Evolutionary conservation across 2,113 vertebrate genomes (phyloP).

Genomic region (Eudorcas thomsonii): DNA sequence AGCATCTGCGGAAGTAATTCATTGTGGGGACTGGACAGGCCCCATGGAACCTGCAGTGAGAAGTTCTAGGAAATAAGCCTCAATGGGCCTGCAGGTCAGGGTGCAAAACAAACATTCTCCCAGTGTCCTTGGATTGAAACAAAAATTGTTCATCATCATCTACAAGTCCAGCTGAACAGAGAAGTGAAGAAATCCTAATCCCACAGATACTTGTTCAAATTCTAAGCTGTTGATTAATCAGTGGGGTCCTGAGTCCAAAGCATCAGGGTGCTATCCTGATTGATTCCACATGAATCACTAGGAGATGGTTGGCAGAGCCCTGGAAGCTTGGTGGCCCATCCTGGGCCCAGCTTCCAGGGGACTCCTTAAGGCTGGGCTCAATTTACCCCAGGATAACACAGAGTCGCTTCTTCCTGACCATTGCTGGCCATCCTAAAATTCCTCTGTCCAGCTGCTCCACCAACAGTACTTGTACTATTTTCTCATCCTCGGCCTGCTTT

Average conservation of each 20-base stretch:
- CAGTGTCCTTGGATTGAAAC: conserved; percentile 67
- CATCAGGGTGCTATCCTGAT: not conserved
- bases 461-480: not conserved
- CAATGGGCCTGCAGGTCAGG: not conserved
- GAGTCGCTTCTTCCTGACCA: not conserved
- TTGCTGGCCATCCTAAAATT: not conserved
- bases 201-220: not conserved
- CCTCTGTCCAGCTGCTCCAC: not conserved
- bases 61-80: conserved; percentile 34
- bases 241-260: accelerated
- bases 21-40: conserved; percentile 61
- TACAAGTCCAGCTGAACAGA: not conserved
- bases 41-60: not conserved
- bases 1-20: conserved; percentile 73
- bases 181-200: not conserved
- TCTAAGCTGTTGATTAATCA: not conserved
- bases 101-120: conserved; percentile 66
- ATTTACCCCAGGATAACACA: not conserved
- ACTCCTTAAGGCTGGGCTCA: not conserved
- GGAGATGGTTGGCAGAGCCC: not conserved
- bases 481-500: not conserved
- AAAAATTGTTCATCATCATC: conserved; percentile 60
- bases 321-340: not conserved
- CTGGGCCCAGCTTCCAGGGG: not conserved
- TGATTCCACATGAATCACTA: not conserved